Percentiles rank a stretch among this genome's conserved stretches.
These are phyloP conservation scores for Sebastes elongatus DNA, from an alignment of 2,797 vertebrate species.

Conservation along the genomic window DNA sequence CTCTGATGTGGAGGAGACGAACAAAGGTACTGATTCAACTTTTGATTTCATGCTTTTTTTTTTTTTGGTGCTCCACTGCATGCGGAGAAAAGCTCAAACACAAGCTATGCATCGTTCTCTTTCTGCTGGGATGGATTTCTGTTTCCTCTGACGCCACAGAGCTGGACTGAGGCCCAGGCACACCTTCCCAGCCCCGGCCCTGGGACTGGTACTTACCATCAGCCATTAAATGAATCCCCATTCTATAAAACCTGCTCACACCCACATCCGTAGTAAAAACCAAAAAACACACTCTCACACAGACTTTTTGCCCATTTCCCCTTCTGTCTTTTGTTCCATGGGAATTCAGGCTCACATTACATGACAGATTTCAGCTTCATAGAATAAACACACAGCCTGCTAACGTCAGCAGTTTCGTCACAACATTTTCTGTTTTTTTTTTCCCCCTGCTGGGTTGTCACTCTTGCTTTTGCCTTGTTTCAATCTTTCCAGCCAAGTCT, in stretches of 20 bases:
- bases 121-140: constrained; percentile 50
- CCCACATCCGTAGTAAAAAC: constrained; percentile 77
- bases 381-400: constrained; percentile 77
- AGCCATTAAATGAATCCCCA: constrained; percentile 79
- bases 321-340: constrained; percentile 68
- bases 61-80: background rate
- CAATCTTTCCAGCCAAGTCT: constrained; percentile 58
- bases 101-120: constrained; percentile 24
- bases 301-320: constrained; percentile 55
- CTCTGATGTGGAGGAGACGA: constrained; percentile 5
- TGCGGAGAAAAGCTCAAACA: constrained; percentile 39
- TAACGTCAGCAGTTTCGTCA: constrained; percentile 81
- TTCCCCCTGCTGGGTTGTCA: constrained; percentile 41
- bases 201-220: constrained; percentile 78
- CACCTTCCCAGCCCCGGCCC: constrained; percentile 64
- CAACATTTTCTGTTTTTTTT: constrained; percentile 23
- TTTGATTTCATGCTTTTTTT: background rate
- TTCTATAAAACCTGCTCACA: constrained; percentile 76
- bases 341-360: constrained; percentile 71
- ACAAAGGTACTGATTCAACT: constrained; percentile 54
- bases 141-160: constrained; percentile 77
- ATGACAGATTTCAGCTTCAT: constrained; percentile 76
- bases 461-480: constrained; percentile 63
- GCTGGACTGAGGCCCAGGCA: constrained; percentile 68
- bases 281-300: constrained; percentile 28